Evolutionary conservation across 2,797 vertebrate genomes (phyloP), one percentile per base, ranked within the genome.

Genomic region (Lemur catta): DNA sequence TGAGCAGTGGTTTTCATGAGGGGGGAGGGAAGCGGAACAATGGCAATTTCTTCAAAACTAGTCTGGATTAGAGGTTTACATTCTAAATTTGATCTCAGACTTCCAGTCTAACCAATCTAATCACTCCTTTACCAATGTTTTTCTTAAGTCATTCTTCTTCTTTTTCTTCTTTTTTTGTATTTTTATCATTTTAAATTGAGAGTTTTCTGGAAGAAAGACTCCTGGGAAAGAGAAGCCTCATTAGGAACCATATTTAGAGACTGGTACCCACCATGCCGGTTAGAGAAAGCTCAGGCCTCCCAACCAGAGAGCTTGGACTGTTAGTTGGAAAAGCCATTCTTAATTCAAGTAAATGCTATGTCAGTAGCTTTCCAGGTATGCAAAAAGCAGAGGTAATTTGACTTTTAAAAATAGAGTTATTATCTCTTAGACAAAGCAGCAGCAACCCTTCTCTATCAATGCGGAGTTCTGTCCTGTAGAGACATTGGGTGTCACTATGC

Each of bases 371-470:
- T 33, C 43, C 46, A 61, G 33, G 28, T 57, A 88, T 93, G 55
- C 75, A 75, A 94, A 96, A 80, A 43, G 74, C 13, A 63, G 48
- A 65, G 3, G 48, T 87, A 46, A 93, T 95, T 81, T 97, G 96
- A 95, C 91, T 96, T 93, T 65, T 2, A 67, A 94, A 96, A 55
- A 63, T 52, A 18, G 12, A 61, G 61, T 55, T 67, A 35, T 92
- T 65, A n/a, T 79, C 43, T 88, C 10, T 90, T 65, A 93, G 59
- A 30, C 75, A 97, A 97, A 94, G 57, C n/a, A 87, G 84, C 63
- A 33, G 30, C n/a, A 28, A 28, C 4, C 18, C 13, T 69, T 43
- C 61, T 65, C 50, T 52, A 4, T 79, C 35, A 52, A 18, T 12
- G 33, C 28, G 24, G 52, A 38, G n/a, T 48, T 84, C 20, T 87